Conservation (phyloP, 2,797 vertebrate species). For the Chloroceryle amazona region DNA sequence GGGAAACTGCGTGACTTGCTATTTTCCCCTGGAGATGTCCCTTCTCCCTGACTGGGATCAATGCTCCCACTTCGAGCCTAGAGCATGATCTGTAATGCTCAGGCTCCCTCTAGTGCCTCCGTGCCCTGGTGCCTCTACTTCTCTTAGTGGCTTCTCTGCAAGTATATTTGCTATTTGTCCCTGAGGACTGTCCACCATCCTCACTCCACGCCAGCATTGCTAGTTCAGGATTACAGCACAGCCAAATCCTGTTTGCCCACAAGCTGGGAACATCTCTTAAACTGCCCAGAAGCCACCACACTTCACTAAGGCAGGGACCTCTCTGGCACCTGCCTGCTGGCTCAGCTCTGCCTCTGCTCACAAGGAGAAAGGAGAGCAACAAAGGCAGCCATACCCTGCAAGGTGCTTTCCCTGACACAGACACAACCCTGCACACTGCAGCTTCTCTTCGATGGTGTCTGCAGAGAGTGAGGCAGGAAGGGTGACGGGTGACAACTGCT, state of each 20-base stretch:
- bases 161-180: accelerated
- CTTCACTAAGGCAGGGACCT: background rate
- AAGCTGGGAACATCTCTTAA: background rate
- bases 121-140: background rate
- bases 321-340: accelerated
- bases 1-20: background rate
- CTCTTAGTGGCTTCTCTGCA: background rate
- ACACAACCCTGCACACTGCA: background rate
- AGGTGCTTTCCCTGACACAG: background rate
- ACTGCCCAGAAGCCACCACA: background rate
- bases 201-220: background rate
- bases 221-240: background rate
- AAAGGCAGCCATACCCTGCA: accelerated
- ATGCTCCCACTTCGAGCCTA: background rate
- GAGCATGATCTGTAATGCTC: background rate
- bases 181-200: background rate
- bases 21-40: background rate
- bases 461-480: accelerated
- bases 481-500: background rate
- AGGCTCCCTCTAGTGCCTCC: slow-evolving; percentile 72
- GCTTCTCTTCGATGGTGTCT: background rate
- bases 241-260: background rate
- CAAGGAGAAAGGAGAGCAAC: background rate
- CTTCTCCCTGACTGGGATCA: background rate
- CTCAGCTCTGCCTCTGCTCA: background rate